phyloP scores from a whole-genome alignment of 35 echinoderm and acorn worm species.

The Heliocidaris tuberculata region DNA sequence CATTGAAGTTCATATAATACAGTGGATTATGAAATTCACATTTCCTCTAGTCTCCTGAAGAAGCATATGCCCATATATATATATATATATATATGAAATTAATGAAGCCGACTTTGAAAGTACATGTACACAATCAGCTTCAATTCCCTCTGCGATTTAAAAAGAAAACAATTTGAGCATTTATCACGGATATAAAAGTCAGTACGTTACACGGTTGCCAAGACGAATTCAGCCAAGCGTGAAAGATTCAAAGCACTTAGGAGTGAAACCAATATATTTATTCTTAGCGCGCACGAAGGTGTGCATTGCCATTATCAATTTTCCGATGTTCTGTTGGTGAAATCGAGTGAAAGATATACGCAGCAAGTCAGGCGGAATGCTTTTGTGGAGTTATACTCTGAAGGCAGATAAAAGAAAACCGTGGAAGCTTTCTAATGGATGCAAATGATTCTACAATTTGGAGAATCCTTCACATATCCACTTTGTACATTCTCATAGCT shows the following conservation, averaged over 20 bases:
- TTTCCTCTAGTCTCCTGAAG: background rate
- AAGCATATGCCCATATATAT: background rate
- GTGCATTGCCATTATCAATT: slow-evolving; percentile 11
- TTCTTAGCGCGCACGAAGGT: background rate
- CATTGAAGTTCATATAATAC: background rate
- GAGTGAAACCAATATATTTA: slow-evolving; percentile 4
- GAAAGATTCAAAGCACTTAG: background rate
- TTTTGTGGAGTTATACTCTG: background rate
- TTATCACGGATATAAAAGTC: background rate
- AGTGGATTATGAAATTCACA: background rate
- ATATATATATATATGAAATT: no score
- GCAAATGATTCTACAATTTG: background rate
- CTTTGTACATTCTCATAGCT: background rate
- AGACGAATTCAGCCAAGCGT: background rate
- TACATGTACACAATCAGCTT: background rate
- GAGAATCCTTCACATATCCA: background rate
- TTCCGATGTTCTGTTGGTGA: background rate
- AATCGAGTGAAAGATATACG: slow-evolving; percentile 11
- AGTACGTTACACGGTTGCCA: background rate
- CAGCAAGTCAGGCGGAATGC: background rate
- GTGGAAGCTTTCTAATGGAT: background rate
- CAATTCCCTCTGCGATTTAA: background rate
- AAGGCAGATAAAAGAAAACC: background rate
- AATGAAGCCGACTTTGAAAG: background rate
- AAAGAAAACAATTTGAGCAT: background rate